Evolutionary conservation across 2,888 invertebrate genomes (phyloP).

Genomic region (Dasypogon diadema): DNA sequence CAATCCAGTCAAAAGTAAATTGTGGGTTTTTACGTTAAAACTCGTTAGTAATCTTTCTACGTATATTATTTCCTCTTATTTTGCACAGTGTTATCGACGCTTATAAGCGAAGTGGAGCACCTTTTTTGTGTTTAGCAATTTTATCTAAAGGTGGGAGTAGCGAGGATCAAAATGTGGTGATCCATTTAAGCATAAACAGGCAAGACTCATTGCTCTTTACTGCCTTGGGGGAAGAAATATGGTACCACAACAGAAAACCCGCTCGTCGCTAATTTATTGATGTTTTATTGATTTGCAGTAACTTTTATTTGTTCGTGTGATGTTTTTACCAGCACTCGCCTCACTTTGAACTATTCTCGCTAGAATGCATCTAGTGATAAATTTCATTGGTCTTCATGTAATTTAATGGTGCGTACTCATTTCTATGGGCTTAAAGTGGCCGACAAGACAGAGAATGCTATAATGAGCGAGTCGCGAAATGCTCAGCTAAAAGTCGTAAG

Average conservation of each 20-base stretch:
- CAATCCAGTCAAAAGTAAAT: too few relatives aligned
- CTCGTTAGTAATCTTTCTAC: too few relatives aligned
- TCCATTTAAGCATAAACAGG: not conserved
- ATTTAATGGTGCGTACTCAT: conserved; percentile 45
- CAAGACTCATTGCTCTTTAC: not conserved
- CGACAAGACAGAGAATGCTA: conserved; percentile 20
- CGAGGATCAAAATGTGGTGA: not conserved
- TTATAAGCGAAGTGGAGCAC: too few relatives aligned
- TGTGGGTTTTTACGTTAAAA: too few relatives aligned
- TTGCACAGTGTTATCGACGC: too few relatives aligned
- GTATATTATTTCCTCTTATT: too few relatives aligned
- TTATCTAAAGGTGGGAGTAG: conserved; percentile 7
- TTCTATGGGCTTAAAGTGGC: conserved; percentile 24
- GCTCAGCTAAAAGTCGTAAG: conserved; percentile 23
- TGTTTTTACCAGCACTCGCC: conserved; percentile 27
- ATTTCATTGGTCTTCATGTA: conserved; percentile 53
- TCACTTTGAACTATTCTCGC: conserved; percentile 45
- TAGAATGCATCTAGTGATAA: conserved; percentile 52
- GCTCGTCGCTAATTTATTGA: conserved; percentile 28
- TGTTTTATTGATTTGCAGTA: conserved; percentile 44
- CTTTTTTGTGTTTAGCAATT: too few relatives aligned
- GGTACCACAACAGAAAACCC: conserved; percentile 1
- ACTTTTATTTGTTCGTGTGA: conserved; percentile 28
- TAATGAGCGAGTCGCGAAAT: conserved; percentile 45
- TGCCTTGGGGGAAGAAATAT: conserved; percentile 23